These are phyloP conservation scores for Drosophila tristis DNA, from an alignment of 1,140 invertebrate species.

Conservation along the genomic window DNA sequence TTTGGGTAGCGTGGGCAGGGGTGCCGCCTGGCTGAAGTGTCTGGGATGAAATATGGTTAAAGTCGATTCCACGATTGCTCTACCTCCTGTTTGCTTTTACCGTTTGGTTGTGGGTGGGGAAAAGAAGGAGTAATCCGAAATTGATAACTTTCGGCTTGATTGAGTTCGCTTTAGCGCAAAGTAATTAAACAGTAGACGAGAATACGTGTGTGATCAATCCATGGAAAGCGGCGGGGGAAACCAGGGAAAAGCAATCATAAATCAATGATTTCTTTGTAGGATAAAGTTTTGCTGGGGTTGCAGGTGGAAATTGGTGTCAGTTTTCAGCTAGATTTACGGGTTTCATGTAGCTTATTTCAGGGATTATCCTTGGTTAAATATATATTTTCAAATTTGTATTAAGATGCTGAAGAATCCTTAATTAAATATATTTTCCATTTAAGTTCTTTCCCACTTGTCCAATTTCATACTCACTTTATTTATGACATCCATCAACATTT, in stretches of 20 bases:
- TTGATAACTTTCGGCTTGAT: conserved; percentile 48
- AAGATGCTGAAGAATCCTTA: no score
- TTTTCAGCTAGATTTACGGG: no score
- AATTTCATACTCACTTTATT: no score
- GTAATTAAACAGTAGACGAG: conserved; percentile 41
- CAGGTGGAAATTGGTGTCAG: no score
- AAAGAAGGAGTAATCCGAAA: conserved; percentile 35
- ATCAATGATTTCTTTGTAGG: conserved; percentile 12
- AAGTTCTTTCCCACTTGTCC: not conserved
- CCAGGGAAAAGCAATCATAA: conserved; percentile 4
- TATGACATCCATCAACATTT: no score
- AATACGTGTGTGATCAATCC: conserved; percentile 3
- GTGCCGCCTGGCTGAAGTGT: conserved; percentile 10
- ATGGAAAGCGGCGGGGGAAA: conserved; percentile 1
- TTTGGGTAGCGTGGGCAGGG: not conserved
- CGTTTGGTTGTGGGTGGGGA: not conserved
- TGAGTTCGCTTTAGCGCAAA: conserved; percentile 32
- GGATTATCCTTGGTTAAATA: no score
- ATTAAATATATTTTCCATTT: not conserved
- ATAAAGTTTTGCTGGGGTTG: not conserved
- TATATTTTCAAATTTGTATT: no score
- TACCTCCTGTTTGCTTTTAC: conserved; percentile 25
- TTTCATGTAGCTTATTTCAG: no score
- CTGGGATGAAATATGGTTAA: conserved; percentile 51
- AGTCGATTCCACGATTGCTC: conserved; percentile 11